These are phyloP conservation scores for Hippopotamus amphibius DNA, from an alignment of 2,113 vertebrate genomes.

Conservation along the genomic window DNA sequence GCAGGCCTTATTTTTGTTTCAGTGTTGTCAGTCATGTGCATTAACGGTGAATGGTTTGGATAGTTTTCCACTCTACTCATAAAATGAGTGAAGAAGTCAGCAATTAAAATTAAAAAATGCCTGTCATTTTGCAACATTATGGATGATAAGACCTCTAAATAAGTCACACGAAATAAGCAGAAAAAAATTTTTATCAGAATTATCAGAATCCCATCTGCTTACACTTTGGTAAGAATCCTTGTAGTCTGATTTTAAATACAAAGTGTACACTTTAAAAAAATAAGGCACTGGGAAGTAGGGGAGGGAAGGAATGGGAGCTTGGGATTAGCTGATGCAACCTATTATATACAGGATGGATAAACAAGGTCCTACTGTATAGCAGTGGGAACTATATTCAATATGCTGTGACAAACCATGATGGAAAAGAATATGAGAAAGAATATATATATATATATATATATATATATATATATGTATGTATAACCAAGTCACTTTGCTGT, in stretches of 20 bases:
- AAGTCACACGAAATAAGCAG: conserved; percentile 34
- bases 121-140: conserved; percentile 34
- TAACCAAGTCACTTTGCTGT: background rate
- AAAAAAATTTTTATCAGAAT: conserved; percentile 63
- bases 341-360: background rate
- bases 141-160: conserved; percentile 34
- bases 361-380: background rate
- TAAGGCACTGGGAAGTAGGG: background rate
- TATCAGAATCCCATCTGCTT: background rate
- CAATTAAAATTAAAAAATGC: conserved; percentile 15
- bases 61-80: conserved; percentile 40
- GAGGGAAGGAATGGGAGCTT: background rate
- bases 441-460: background rate
- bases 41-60: background rate
- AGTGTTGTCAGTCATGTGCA: conserved; percentile 15
- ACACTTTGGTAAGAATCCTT: conserved; percentile 49
- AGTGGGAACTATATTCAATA: background rate
- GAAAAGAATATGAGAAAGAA: background rate
- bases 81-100: conserved; percentile 47
- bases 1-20: conserved; percentile 41
- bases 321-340: background rate
- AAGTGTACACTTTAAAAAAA: background rate
- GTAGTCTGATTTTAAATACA: conserved; percentile 47
- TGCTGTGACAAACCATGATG: background rate
- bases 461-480: background rate